Evolutionary conservation across 2,113 vertebrate genomes (phyloP), one percentile per base, ranked within the genome.

Genomic region (Phyllostomus hastatus): DNA sequence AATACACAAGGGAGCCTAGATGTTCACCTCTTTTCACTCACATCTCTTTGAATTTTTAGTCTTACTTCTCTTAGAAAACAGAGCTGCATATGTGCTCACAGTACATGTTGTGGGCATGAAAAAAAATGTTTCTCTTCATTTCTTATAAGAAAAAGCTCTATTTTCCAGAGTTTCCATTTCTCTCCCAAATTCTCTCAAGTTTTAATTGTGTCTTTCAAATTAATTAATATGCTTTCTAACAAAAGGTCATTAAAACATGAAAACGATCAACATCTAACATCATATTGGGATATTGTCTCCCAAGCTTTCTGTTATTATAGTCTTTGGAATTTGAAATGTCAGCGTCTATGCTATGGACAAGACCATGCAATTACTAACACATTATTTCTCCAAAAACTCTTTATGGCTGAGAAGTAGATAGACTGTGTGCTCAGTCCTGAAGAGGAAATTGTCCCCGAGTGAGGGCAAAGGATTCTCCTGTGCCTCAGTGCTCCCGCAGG

Each of bases 391-490:
- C 54, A 46, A 67, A 96, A 79, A 90, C 61, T 57, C 43, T 91
- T 83, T 75, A 82, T 69, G 20, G 6, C 61, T 79, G 66, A 88
- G 80, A 33, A 88, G 52, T 43, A 94, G 46, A 59, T 1, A 52
- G 46, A 72, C 67, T 19, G 2, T n/a, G 12, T n/a, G 67, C 43
- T 95, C 70, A 78, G 52, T 81, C 31, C 61, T 22, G 5, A 67
- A 43, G 54, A 94, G 50, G 16, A 90, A 94, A 96, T 94, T 78
- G 52, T 59, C 90, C 50, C 88, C 5, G 59, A 82, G 95, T 88
- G 67, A 94, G 91, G 33, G 33, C 54, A 88, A 64, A 90, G 20
- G 38, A 41, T 26, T 35, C 61, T 24, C 26, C n/a, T 17, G 38
- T n/a, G 54, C 17, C 41, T 38, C 59, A 33, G 52, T 88, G 20